Evolutionary conservation across 2,888 invertebrate genomes (phyloP).

Genomic region (Agelastica alni): DNA sequence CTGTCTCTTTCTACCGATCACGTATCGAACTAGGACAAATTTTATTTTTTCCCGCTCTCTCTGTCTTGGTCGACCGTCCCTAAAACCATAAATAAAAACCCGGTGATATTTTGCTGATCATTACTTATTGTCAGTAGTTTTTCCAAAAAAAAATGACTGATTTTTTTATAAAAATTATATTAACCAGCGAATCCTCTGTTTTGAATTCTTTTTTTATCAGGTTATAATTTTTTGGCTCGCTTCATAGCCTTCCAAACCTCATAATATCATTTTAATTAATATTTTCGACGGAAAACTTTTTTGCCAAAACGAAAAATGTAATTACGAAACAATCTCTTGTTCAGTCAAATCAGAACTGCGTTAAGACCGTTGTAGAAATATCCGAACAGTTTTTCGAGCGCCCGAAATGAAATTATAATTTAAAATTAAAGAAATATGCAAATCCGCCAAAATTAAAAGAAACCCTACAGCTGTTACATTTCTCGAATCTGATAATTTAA

Average conservation of each 20-base stretch:
- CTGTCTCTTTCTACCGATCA: too few relatives aligned
- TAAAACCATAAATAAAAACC: too few relatives aligned
- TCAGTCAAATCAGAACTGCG: slow-evolving; percentile 16
- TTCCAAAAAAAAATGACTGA: too few relatives aligned
- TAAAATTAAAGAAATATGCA: slow-evolving; percentile 42
- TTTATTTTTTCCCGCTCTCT: too few relatives aligned
- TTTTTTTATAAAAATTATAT: too few relatives aligned
- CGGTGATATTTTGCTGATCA: too few relatives aligned
- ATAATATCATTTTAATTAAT: slow-evolving; percentile 2
- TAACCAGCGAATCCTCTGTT: too few relatives aligned
- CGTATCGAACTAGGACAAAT: too few relatives aligned
- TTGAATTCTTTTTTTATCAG: too few relatives aligned
- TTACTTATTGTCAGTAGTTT: too few relatives aligned
- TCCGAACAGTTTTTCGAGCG: slow-evolving; percentile 18
- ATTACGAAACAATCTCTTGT: slow-evolving; percentile 21
- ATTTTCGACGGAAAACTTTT: background rate
- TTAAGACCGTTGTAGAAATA: slow-evolving; percentile 16
- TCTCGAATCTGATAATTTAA: slow-evolving; percentile 41
- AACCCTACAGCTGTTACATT: slow-evolving; percentile 39
- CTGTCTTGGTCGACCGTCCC: too few relatives aligned
- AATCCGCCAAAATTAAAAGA: slow-evolving; percentile 36
- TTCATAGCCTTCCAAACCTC: background rate
- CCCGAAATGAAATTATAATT: slow-evolving; percentile 33
- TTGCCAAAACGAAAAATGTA: slow-evolving; percentile 8
- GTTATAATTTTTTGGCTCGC: too few relatives aligned